Conservation (phyloP, 2,113 vertebrate genomes). For the Himantopus leucocephalus region DNA sequence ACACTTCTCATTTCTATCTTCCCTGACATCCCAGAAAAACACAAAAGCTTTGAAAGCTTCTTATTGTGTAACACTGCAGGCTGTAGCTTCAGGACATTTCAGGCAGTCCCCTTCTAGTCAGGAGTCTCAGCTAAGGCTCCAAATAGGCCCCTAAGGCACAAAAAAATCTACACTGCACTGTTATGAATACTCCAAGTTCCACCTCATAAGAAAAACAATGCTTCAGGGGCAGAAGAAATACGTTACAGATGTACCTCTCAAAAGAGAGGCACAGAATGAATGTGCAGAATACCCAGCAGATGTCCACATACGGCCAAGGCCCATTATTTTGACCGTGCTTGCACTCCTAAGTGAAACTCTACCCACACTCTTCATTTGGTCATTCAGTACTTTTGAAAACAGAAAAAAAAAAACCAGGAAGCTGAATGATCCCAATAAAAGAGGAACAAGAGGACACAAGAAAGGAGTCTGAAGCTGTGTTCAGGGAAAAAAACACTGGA, state of each 20-base stretch:
- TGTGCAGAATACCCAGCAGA: neutral
- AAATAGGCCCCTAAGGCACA: neutral
- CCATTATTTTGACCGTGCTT: neutral
- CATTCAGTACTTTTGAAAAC: neutral
- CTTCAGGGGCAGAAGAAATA: neutral
- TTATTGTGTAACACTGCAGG: neutral
- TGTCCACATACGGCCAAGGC: neutral
- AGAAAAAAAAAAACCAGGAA: neutral
- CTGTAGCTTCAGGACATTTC: neutral
- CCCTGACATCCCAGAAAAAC: neutral
- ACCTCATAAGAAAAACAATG: neutral
- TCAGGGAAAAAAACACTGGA: neutral
- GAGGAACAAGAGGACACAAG: neutral
- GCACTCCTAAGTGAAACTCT: neutral
- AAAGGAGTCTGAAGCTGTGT: neutral
- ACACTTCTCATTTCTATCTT: neutral
- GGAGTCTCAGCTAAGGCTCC: neutral
- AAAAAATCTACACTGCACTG: neutral
- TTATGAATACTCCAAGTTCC: neutral
- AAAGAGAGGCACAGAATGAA: neutral
- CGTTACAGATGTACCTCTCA: neutral
- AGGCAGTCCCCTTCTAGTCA: neutral
- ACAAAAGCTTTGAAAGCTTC: neutral
- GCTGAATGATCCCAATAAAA: neutral
- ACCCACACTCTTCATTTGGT: neutral